These are phyloP conservation scores for Coryphaenoides rupestris DNA, from an alignment of 2,113 vertebrate genomes.

Conservation along the genomic window DNA sequence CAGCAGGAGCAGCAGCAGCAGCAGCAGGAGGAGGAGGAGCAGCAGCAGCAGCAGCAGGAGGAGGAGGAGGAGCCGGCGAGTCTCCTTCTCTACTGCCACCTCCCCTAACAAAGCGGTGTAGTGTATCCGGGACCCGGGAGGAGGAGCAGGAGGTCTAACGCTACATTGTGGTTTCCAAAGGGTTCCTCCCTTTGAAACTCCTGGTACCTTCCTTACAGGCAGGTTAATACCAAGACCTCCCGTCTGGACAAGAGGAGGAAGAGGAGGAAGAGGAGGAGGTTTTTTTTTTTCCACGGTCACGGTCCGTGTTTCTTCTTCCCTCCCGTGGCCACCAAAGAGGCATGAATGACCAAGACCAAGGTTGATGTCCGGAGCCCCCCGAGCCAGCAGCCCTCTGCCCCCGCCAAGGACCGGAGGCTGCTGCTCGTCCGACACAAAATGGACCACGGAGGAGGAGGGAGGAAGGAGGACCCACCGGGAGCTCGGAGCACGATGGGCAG, in stretches of 20 bases:
- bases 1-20: too few species aligned
- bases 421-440: conserved; percentile 74
- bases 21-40: too few species aligned
- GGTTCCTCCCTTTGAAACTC: too few species aligned
- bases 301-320: conserved; percentile 29
- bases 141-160: neutral
- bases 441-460: conserved; percentile 72
- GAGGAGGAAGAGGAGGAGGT: too few species aligned
- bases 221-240: too few species aligned
- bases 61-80: conserved; percentile 20
- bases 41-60: too few species aligned
- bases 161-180: neutral
- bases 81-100: neutral
- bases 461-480: too few species aligned
- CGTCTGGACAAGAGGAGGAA: too few species aligned
- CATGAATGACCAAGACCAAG: conserved; percentile 85
- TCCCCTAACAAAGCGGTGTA: conserved; percentile 36
- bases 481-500: conserved; percentile 60
- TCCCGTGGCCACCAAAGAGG: conserved; percentile 54
- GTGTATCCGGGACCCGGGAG: neutral
- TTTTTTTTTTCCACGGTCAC: neutral
- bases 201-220: too few species aligned
- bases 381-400: conserved; percentile 69
- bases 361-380: conserved; percentile 72
- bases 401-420: conserved; percentile 74